Evolutionary conservation across 2,113 vertebrate genomes (phyloP).

Genomic region (Grallaria varia): DNA sequence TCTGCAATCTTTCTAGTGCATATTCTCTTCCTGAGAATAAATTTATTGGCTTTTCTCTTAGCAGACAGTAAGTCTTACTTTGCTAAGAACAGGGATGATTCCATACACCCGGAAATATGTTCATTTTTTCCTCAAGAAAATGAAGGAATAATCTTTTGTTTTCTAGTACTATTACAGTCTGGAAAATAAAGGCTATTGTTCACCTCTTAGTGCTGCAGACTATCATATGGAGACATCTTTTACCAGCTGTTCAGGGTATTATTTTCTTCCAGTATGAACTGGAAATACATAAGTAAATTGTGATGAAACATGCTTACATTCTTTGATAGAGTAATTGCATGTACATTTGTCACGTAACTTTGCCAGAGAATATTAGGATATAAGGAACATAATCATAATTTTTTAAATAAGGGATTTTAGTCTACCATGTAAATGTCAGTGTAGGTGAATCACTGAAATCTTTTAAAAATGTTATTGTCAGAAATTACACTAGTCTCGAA

Average conservation of each 20-base stretch:
- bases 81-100: background rate
- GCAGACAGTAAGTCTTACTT: background rate
- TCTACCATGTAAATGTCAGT: background rate
- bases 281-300: background rate
- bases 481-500: background rate
- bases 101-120: background rate
- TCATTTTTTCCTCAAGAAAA: background rate
- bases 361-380: background rate
- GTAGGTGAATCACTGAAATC: background rate
- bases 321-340: background rate
- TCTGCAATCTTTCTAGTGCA: background rate
- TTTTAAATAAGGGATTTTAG: background rate
- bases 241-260: background rate
- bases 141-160: background rate
- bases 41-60: background rate
- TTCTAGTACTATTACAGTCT: background rate
- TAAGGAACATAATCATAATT: background rate
- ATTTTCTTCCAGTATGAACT: background rate
- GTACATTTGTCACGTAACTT: background rate
- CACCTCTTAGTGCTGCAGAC: background rate
- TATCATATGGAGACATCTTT: background rate
- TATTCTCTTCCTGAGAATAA: background rate
- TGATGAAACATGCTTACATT: background rate
- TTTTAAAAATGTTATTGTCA: background rate
- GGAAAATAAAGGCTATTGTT: background rate